A percentile compares a stretch with the other conserved stretches of the same genome.
These are phyloP conservation scores for Rutilus rutilus DNA, from an alignment of 2,113 vertebrate genomes.

Conservation along the genomic window DNA sequence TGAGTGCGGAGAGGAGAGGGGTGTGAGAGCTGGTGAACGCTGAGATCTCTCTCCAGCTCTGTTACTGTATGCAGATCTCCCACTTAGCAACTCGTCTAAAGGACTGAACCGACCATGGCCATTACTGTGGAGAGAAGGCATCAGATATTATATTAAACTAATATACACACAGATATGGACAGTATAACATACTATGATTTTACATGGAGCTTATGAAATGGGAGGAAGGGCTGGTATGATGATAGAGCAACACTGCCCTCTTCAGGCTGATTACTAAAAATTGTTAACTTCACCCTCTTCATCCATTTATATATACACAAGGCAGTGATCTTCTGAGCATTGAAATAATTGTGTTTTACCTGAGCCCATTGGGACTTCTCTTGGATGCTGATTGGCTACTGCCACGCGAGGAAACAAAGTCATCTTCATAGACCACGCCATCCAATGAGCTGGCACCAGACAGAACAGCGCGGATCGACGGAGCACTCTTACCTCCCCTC, in stretches of 20 bases:
- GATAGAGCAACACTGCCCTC: constrained; percentile 22
- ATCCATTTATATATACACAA: too few species aligned
- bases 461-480: constrained; percentile 66
- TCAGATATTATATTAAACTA: not conserved
- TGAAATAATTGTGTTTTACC: constrained; percentile 72
- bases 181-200: not conserved
- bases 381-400: constrained; percentile 77
- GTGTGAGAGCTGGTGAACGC: constrained; percentile 76
- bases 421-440: constrained; percentile 83
- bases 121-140: constrained; percentile 32
- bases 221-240: not conserved
- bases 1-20: constrained; percentile 81
- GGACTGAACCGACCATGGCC: constrained; percentile 26
- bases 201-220: not conserved
- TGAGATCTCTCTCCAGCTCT: constrained; percentile 50
- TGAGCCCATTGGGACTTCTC: constrained; percentile 74
- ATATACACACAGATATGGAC: not conserved
- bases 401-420: constrained; percentile 84
- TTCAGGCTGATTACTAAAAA: not conserved
- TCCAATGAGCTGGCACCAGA: constrained; percentile 72
- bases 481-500: constrained; percentile 65
- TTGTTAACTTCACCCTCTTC: not conserved
- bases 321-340: not conserved
- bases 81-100: constrained; percentile 17
- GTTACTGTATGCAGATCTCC: constrained; percentile 19